These are phyloP conservation scores for Epizoanthus ramosus DNA, from an alignment of 92 coral and sea anemone species.

Conservation along the genomic window DNA sequence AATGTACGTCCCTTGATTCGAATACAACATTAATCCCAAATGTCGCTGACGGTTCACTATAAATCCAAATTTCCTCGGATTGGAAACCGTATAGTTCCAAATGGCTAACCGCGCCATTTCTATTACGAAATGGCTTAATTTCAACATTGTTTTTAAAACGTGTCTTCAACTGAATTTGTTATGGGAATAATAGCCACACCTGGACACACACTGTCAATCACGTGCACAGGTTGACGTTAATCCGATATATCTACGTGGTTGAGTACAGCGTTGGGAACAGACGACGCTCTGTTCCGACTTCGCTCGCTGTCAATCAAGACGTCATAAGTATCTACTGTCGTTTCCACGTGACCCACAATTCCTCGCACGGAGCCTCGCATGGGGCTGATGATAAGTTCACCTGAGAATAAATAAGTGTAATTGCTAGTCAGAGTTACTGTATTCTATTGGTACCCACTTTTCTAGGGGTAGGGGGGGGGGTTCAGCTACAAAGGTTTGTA, in stretches of 20 bases:
- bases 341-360: conserved; percentile 93
- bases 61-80: no score
- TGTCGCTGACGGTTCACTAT: no score
- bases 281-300: conserved; percentile 2
- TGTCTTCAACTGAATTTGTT: background rate
- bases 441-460: background rate
- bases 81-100: no score
- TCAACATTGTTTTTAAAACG: no score
- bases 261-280: background rate
- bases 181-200: background rate
- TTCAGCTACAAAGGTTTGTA: no score
- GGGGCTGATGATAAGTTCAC: conserved; percentile 87
- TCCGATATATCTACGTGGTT: conserved; percentile 33
- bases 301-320: conserved; percentile 63
- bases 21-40: no score
- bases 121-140: no score
- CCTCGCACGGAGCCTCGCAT: conserved; percentile 91
- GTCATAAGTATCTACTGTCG: conserved; percentile 85
- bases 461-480: no score
- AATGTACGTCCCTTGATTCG: no score
- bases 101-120: no score
- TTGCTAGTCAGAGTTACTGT: background rate
- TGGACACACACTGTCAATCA: background rate
- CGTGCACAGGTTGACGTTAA: background rate
- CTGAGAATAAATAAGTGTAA: conserved; percentile 47